Evolutionary conservation across 2,888 invertebrate species (phyloP).

Genomic region (Epinotia ramella): DNA sequence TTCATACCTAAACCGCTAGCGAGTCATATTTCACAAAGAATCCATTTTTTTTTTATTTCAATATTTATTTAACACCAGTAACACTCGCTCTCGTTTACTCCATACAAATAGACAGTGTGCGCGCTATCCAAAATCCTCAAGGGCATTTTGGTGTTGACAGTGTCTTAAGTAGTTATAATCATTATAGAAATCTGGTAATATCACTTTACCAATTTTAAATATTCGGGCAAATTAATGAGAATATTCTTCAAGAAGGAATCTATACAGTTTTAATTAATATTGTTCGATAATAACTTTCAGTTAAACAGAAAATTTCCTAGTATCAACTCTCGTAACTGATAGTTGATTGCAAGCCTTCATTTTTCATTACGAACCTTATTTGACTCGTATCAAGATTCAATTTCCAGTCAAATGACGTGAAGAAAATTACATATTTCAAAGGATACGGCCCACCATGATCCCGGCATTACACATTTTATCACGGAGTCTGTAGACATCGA

Average conservation of each 20-base stretch:
- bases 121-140: no score
- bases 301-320: slow-evolving; percentile 20
- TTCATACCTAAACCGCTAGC: no score
- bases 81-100: no score
- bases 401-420: slow-evolving; percentile 13
- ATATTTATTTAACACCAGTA: no score
- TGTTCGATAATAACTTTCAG: slow-evolving; percentile 5
- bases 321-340: not conserved
- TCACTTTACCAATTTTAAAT: no score
- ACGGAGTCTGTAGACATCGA: slow-evolving; percentile 48
- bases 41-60: no score
- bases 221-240: not conserved
- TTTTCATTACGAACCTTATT: slow-evolving; percentile 1
- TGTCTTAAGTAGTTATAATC: no score
- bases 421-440: slow-evolving; percentile 48
- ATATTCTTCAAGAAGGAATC: not conserved
- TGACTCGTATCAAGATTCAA: not conserved
- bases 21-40: no score
- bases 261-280: slow-evolving; percentile 3
- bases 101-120: no score
- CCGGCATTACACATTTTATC: slow-evolving; percentile 54
- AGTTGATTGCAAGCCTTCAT: slow-evolving; percentile 5
- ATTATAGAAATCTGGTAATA: no score
- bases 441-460: slow-evolving; percentile 48
- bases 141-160: no score